Evolutionary conservation across 1,140 invertebrate genomes (phyloP), one percentile per base, ranked within the genome.

Genomic region (Papilio helenus): DNA sequence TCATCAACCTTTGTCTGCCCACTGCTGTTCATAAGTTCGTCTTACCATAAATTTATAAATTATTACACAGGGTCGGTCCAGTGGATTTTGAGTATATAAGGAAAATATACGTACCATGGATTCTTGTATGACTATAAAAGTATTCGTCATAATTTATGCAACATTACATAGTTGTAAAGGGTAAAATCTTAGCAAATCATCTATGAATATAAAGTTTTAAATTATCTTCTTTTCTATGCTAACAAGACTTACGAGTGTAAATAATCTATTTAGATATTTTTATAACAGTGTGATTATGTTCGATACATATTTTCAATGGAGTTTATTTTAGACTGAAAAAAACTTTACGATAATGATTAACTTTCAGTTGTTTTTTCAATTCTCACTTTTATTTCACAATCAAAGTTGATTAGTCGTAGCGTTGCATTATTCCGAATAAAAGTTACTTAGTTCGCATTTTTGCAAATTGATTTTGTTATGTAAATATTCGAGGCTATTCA

Each of bases 391-490:
- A 68, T 68, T 68, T 34, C 61, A 68, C 61, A 68, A 68, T 29
- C 61, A 29, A 68, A 16, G 26, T 26, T 26, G 14, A 61, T 61
- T 61, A 61, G 10, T 20, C 18, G 3, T 68, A 34, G 14, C 16
- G 1, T 34, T 46, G 23, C 61, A 46, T 20, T 61, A 26, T 34
- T 58, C n/a, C 2, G 26, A 68, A 3, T 68, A 26, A 68, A 23
- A 4, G 61, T 68, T 68, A 29, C 76, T 39, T 39, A 39, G 3
- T 80, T 14, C 34, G 20, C 23, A 20, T 29, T 23, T 23, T 46
- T 77, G 76, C 29, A 16, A 71, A 51, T 55, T 55, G 8, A 76
- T 42, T 68, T 74, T 68, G 58, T 68, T 68, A 29, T 16, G 61
- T 68, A 68, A 68, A 29, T 29, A 26, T 23, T 34, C 61, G 61